Base-by-base conservation (phyloP, 2,888 invertebrate genomes). In the Leptopilina drosophilae region DNA sequence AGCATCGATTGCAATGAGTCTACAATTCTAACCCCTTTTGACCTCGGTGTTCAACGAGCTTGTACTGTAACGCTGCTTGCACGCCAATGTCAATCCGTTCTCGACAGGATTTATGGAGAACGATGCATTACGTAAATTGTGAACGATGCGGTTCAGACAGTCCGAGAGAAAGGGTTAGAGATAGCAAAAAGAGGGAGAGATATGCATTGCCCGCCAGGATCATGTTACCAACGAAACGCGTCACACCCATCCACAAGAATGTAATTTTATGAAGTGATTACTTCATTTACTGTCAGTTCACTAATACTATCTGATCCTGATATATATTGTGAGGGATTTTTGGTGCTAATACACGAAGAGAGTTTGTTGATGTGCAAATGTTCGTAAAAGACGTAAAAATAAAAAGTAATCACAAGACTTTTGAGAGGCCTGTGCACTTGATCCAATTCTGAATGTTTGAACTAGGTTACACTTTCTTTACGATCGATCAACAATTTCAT, bases 121-220 rank as follows among this genome's bases (percentile, higher is more conserved):
- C 87, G 87, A 87, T 88, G 86, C 87, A 88, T 88, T 87, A 88
- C 88, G 87, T 87, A 88, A 88, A 88, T 88, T 85, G 87, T 87
- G 84, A 87, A 84, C 84, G 84, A 85, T 84, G 83, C 78, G 83
- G 83, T 82, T 84, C 85, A 84, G 83, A 83, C 81, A 77, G 69
- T 76, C 56, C 56, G 67, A 66, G 76, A 75, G 80, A 66, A 77
- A 76, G 73, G 64, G 49, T 53, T 64, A 77, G 66, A 53, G 42
- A 64, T 26, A 76, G 65, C 11, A 12, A 49, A 49, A 49, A 20
- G 73, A 69, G 64, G 77, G 67, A 33, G 53, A 49, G 33, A 80
- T 62, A 69, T 62, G 66, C 65, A 77, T 42, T 73, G 42, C 69
- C 5, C 53, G 73, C 12, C 46, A 40, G 12, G 78, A 53, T 33